phyloP scores from a whole-genome alignment of 2,113 vertebrate genomes.

The Malaclemys terrapin region DNA sequence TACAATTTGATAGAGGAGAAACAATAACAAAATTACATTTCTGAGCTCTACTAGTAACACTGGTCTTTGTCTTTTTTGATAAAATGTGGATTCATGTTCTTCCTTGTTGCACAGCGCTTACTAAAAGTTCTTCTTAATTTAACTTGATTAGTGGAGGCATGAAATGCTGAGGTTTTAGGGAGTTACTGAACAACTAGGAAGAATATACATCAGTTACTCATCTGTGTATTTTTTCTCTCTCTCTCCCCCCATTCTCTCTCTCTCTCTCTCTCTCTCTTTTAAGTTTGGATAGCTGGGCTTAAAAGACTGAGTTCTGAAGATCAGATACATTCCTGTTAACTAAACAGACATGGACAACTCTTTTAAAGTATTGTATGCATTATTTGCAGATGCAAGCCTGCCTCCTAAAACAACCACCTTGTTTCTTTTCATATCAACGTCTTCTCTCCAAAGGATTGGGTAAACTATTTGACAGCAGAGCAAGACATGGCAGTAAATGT shows the following conservation, averaged over 20 bases:
- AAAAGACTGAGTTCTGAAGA: conserved; percentile 11
- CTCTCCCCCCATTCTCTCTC: background rate
- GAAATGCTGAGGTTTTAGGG: rapidly evolving
- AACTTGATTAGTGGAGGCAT: rapidly evolving
- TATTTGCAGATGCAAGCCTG: background rate
- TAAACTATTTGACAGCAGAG: background rate
- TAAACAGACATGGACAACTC: conserved; percentile 14
- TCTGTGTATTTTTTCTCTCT: background rate
- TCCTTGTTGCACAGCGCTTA: rapidly evolving
- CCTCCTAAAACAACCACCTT: background rate
- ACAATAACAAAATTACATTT: background rate
- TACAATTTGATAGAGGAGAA: background rate
- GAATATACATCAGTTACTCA: rapidly evolving
- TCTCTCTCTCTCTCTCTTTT: background rate
- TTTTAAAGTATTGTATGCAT: background rate
- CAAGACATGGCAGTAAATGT: conserved; percentile 55
- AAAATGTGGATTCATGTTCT: background rate
- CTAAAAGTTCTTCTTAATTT: background rate
- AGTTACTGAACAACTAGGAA: rapidly evolving
- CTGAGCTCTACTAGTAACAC: background rate
- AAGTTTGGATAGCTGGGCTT: background rate
- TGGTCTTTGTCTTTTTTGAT: background rate
- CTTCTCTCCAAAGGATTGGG: background rate
- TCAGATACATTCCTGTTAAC: conserved; percentile 54
- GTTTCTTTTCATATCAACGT: background rate